phyloP scores from a whole-genome alignment of 2,113 vertebrate genomes.

The Otocyon megalotis region DNA sequence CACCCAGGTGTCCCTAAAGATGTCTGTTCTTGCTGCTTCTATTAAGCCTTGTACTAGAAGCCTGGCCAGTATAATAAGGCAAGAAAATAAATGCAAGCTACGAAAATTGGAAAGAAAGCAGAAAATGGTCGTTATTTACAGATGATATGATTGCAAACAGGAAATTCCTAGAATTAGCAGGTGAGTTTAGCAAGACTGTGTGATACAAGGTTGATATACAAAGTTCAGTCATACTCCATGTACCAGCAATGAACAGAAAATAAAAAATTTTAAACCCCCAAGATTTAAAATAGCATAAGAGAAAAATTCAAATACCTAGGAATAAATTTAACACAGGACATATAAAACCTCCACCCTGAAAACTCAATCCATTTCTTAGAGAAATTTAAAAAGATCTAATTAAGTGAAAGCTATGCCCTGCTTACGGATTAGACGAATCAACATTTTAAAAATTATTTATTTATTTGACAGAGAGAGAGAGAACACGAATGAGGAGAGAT shows the following conservation, averaged over 20 bases:
- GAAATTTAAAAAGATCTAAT: neutral
- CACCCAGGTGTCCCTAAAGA: too few species aligned
- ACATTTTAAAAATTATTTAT: neutral
- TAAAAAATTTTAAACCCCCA: neutral
- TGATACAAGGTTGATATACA: neutral
- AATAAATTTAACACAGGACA: neutral
- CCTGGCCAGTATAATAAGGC: neutral
- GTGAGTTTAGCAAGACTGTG: neutral
- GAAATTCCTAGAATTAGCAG: neutral
- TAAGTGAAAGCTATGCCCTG: neutral
- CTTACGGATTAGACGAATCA: neutral
- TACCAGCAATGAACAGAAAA: neutral
- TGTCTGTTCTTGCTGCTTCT: neutral
- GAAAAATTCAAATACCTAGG: neutral
- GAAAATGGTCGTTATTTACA: neutral
- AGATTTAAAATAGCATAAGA: neutral
- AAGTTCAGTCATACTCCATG: neutral
- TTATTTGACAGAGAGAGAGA: neutral
- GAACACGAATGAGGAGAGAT: neutral
- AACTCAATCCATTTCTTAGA: neutral
- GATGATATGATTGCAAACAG: neutral
- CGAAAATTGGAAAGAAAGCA: neutral
- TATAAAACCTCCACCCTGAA: neutral
- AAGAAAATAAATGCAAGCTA: conserved; percentile 37
- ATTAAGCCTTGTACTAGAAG: neutral